phyloP scores from a whole-genome alignment of 2,888 invertebrate genomes.

The Phaedon cochleariae region DNA sequence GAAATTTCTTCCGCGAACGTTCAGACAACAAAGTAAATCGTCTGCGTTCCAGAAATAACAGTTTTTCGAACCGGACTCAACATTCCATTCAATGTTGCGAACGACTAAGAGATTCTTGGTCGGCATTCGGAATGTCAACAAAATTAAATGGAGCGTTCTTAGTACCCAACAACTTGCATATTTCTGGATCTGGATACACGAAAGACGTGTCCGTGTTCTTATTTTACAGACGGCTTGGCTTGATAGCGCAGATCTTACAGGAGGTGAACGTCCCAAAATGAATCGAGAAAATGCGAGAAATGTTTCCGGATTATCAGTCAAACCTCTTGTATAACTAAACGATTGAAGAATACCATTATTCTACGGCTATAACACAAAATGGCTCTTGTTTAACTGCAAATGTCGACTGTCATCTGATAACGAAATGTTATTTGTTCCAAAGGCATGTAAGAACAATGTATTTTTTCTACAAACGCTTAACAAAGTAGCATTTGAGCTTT shows the following conservation, averaged over 20 bases:
- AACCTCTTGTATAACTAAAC: no score
- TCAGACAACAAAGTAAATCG: background rate
- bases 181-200: constrained; percentile 18
- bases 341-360: no score
- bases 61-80: constrained; percentile 11
- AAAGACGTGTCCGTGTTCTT: constrained; percentile 2
- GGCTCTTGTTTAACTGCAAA: no score
- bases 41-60: constrained; percentile 24
- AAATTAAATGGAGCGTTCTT: constrained; percentile 18
- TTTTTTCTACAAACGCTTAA: no score
- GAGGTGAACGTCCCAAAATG: background rate
- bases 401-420: no score
- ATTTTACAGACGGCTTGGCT: background rate
- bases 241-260: background rate
- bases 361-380: no score
- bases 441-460: no score
- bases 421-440: no score
- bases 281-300: background rate
- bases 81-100: constrained; percentile 13
- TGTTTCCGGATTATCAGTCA: background rate
- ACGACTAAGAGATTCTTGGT: constrained; percentile 6
- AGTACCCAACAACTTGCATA: constrained; percentile 15
- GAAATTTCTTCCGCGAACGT: no score
- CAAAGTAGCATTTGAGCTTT: no score
- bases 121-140: constrained; percentile 20